A percentile compares a stretch with the other conserved stretches of the same genome.
Conservation (phyloP, 2,888 invertebrate genomes). For the Strigamia maritima region DNA sequence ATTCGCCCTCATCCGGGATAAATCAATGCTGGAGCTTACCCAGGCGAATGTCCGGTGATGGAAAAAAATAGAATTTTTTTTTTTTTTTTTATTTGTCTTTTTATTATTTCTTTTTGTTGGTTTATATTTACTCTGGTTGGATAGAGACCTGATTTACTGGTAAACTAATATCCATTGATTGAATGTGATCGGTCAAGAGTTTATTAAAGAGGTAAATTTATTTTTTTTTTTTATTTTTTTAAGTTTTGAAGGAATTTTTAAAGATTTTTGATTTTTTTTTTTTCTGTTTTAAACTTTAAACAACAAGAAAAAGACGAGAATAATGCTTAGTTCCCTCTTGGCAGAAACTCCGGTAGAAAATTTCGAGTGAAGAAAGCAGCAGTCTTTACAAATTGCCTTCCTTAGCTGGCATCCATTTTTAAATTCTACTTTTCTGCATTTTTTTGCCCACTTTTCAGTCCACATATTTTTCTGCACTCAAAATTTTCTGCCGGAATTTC, state of each 20-base stretch:
- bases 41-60: slow-evolving; percentile 15
- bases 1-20: neutral
- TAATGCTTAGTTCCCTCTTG: too few species aligned
- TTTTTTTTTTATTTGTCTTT: neutral
- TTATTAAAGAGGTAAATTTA: neutral
- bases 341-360: too few species aligned
- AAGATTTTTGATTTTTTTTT: neutral
- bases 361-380: too few species aligned
- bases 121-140: neutral
- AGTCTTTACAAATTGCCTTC: too few species aligned
- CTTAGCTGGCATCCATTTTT: too few species aligned
- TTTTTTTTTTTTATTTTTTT: neutral
- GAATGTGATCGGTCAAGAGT: neutral
- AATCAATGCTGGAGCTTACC: neutral
- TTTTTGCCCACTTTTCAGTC: too few species aligned
- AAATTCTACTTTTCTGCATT: too few species aligned
- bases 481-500: too few species aligned
- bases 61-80: neutral
- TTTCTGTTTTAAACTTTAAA: neutral
- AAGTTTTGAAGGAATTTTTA: neutral
- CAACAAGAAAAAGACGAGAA: neutral
- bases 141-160: neutral
- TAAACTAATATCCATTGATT: neutral
- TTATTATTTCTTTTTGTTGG: neutral
- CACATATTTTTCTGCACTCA: too few species aligned